These are phyloP conservation scores for Chaetophractus vellerosus DNA, from an alignment of 2,797 vertebrate species.

Conservation along the genomic window DNA sequence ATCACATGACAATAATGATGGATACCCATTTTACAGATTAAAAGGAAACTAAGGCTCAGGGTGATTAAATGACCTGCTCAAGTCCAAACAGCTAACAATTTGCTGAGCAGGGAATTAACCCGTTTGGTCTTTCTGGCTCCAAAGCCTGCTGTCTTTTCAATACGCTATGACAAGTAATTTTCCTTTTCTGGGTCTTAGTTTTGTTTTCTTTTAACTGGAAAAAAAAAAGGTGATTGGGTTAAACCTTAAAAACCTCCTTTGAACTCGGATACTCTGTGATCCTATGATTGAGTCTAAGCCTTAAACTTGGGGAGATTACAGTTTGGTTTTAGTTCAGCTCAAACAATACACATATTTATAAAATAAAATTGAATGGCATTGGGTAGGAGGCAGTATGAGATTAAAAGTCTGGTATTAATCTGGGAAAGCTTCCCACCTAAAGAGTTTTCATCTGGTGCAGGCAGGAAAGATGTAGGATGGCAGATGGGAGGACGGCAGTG, in stretches of 20 bases:
- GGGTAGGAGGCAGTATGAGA: slow-evolving; percentile 64
- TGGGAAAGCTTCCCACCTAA: slow-evolving; percentile 72
- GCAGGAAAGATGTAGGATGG: slow-evolving; percentile 41
- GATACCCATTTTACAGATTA: neutral
- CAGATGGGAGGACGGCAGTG: slow-evolving; percentile 28
- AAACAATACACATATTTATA: slow-evolving; percentile 81
- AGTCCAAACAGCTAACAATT: neutral
- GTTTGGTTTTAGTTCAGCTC: slow-evolving; percentile 62
- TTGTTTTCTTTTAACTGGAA: slow-evolving; percentile 80
- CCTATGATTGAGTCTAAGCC: slow-evolving; percentile 69
- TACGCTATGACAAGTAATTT: slow-evolving; percentile 55
- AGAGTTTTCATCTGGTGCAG: slow-evolving; percentile 73
- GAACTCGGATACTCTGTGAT: slow-evolving; percentile 59
- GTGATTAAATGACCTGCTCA: neutral
- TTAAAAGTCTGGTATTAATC: slow-evolving; percentile 80
- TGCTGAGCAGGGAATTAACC: neutral
- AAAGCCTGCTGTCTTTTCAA: neutral
- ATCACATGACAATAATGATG: neutral
- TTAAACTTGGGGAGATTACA: slow-evolving; percentile 67
- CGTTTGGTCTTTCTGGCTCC: slow-evolving; percentile 48
- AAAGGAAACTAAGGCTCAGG: slow-evolving; percentile 11
- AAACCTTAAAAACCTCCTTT: slow-evolving; percentile 68
- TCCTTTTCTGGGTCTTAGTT: slow-evolving; percentile 68
- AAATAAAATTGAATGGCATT: slow-evolving; percentile 58
- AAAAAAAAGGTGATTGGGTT: slow-evolving; percentile 71